A percentile compares a stretch with the other conserved stretches of the same genome.
Evolutionary conservation across 1,140 invertebrate species (phyloP).

Genomic region (Pachypeltis micranthus): DNA sequence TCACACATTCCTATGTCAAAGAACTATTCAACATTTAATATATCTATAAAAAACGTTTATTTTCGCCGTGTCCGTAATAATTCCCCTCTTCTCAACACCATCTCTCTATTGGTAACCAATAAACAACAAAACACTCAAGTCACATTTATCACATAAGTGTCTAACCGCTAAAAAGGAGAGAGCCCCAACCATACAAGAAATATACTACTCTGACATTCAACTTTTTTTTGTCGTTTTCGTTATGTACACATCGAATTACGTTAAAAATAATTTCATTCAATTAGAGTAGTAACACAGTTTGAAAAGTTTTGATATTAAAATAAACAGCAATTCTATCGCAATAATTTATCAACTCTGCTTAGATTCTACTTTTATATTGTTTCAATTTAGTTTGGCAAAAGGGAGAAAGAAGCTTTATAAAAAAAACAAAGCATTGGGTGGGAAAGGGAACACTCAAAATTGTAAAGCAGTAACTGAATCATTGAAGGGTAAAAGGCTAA

Average conservation of each 20-base stretch:
- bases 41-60: slow-evolving; percentile 1
- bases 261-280: slow-evolving; percentile 12
- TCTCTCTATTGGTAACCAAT: background rate
- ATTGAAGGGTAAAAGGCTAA: too few relatives aligned
- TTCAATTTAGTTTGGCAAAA: too few relatives aligned
- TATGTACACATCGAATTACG: slow-evolving; percentile 3
- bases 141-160: slow-evolving; percentile 4
- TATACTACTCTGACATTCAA: slow-evolving; percentile 15
- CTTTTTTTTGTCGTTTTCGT: too few relatives aligned
- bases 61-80: background rate
- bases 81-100: background rate
- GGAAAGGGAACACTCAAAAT: too few relatives aligned
- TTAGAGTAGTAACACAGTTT: slow-evolving; percentile 8
- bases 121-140: background rate
- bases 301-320: slow-evolving; percentile 5
- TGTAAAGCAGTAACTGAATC: too few relatives aligned
- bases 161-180: background rate
- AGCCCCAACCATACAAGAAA: slow-evolving; percentile 13
- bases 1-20: slow-evolving; percentile 1
- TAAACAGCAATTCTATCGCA: slow-evolving; percentile 7
- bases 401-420: too few relatives aligned
- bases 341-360: background rate
- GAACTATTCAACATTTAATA: slow-evolving; percentile 4
- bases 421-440: too few relatives aligned
- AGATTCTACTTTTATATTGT: too few relatives aligned